Evolutionary conservation across 1,140 invertebrate species (phyloP).

Genomic region (Bacillus rossius): DNA sequence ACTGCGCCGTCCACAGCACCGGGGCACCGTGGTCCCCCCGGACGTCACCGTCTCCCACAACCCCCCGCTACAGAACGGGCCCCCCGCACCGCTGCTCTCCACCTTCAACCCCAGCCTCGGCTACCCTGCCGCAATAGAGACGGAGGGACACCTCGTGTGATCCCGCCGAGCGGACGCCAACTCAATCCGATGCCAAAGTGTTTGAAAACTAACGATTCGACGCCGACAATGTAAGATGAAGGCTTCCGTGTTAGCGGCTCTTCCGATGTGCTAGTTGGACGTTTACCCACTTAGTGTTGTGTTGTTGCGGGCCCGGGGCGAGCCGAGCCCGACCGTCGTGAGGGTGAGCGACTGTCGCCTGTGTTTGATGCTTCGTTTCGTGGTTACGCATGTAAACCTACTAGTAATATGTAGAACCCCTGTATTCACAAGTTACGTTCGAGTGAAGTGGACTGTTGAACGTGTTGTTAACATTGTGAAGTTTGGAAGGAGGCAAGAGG

Average conservation of each 20-base stretch:
- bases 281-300: too few relatives aligned
- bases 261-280: slow-evolving; percentile 11
- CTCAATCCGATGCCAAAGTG: slow-evolving; percentile 18
- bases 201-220: slow-evolving; percentile 4
- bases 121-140: slow-evolving; percentile 33
- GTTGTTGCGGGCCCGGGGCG: too few relatives aligned
- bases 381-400: too few relatives aligned
- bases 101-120: slow-evolving; percentile 38
- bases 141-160: slow-evolving; percentile 42
- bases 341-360: too few relatives aligned
- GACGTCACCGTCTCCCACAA: slow-evolving; percentile 36
- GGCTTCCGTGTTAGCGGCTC: slow-evolving; percentile 14
- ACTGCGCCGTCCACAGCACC: slow-evolving; percentile 20
- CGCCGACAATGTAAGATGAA: slow-evolving; percentile 12
- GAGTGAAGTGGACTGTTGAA: too few relatives aligned
- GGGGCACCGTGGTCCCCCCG: slow-evolving; percentile 28
- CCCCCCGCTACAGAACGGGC: slow-evolving; percentile 20
- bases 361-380: too few relatives aligned
- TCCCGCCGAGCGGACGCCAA: background rate
- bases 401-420: too few relatives aligned
- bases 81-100: slow-evolving; percentile 35
- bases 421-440: too few relatives aligned
- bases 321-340: too few relatives aligned
- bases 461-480: too few relatives aligned
- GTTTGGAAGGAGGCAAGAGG: too few relatives aligned